Evolutionary conservation across 2,888 invertebrate genomes (phyloP).

Genomic region (Bhutanitis thaidina): DNA sequence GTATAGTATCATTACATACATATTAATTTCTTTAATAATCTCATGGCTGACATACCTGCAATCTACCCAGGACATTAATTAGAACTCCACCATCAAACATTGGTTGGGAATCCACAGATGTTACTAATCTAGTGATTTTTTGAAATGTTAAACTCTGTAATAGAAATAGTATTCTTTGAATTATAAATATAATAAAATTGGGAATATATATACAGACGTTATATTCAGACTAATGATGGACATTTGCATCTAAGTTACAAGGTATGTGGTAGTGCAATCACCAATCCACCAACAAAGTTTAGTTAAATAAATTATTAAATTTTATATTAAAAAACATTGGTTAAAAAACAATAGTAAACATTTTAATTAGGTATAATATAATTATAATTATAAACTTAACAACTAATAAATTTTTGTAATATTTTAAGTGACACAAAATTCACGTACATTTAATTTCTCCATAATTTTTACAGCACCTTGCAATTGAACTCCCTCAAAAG

Average conservation of each 20-base stretch:
- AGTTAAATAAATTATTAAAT: too few species aligned
- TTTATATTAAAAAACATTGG: too few species aligned
- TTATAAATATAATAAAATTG: not conserved
- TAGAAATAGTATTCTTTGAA: not conserved
- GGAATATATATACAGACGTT: not conserved
- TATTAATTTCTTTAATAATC: too few species aligned
- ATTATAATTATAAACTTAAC: too few species aligned
- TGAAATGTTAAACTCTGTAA: slow-evolving; percentile 93
- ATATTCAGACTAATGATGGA: too few species aligned
- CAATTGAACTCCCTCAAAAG: slow-evolving; percentile 95
- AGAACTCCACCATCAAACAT: slow-evolving; percentile 98
- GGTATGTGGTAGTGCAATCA: too few species aligned
- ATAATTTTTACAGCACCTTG: slow-evolving; percentile 96
- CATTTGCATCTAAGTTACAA: not conserved
- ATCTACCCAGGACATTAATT: slow-evolving; percentile 96
- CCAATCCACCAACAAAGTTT: too few species aligned
- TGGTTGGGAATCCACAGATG: slow-evolving; percentile 98
- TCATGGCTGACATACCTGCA: slow-evolving; percentile 85
- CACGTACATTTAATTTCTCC: slow-evolving; percentile 94
- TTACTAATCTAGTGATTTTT: slow-evolving; percentile 94
- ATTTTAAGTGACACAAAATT: too few species aligned
- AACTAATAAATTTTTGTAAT: too few species aligned
- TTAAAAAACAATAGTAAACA: too few species aligned
- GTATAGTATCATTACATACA: too few species aligned
- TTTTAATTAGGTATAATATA: too few species aligned